A percentile compares a stretch with the other conserved stretches of the same genome.
These are phyloP conservation scores for Marcusenius ussheri DNA, from an alignment of 2,113 vertebrate genomes.

Conservation along the genomic window DNA sequence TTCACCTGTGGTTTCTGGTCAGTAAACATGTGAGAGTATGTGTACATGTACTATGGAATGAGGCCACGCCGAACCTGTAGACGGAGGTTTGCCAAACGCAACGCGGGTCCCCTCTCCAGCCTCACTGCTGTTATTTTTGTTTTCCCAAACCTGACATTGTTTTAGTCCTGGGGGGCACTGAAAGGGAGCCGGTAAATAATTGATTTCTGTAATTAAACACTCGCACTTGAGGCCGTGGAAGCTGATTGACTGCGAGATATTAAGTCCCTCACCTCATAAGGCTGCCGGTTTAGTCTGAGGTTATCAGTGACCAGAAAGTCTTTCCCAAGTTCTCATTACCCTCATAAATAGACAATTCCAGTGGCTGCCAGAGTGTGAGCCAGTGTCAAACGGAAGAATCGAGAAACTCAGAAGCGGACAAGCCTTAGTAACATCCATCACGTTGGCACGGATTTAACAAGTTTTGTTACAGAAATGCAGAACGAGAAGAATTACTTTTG, in stretches of 20 bases:
- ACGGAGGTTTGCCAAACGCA: too few species aligned
- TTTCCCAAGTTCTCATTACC: conserved; percentile 61
- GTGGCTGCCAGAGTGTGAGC: conserved; percentile 61
- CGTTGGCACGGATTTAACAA: background rate
- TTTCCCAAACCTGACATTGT: conserved; percentile 32
- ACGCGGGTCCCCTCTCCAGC: background rate
- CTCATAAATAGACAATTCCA: conserved; percentile 64
- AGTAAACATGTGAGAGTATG: background rate
- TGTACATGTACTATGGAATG: background rate
- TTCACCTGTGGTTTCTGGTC: background rate
- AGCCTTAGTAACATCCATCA: background rate
- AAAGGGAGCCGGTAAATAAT: conserved; percentile 71
- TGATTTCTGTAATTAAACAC: conserved; percentile 73
- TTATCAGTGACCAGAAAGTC: conserved; percentile 66
- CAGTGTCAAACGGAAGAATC: conserved; percentile 55
- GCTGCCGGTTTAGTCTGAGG: conserved; percentile 68
- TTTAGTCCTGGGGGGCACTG: conserved; percentile 56
- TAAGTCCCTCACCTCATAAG: conserved; percentile 65
- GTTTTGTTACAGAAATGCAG: background rate
- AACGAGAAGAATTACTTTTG: background rate
- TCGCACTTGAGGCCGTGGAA: conserved; percentile 61
- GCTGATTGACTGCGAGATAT: conserved; percentile 71
- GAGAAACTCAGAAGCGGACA: conserved; percentile 2
- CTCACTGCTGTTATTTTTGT: conserved; percentile 19
- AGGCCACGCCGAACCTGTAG: background rate